These are phyloP conservation scores for Acromyrmex charruanus DNA, from an alignment of 1,140 invertebrate genomes.

Conservation along the genomic window DNA sequence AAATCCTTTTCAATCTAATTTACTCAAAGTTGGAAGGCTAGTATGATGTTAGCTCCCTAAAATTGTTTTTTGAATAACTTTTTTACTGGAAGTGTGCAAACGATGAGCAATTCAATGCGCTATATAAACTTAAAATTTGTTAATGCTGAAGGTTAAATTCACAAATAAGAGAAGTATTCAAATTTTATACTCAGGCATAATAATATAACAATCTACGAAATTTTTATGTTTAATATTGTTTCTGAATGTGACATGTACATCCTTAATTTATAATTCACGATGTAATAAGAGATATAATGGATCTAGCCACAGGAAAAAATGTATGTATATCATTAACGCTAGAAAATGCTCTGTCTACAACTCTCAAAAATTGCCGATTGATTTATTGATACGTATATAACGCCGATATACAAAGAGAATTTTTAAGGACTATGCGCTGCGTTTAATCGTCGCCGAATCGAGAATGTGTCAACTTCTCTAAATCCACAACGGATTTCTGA, in stretches of 20 bases:
- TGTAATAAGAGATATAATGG: neutral
- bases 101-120: no score
- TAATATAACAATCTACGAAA: no score
- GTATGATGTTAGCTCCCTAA: no score
- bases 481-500: conserved; percentile 31
- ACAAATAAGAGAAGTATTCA: no score
- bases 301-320: neutral
- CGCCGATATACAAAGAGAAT: conserved; percentile 17
- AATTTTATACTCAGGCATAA: no score
- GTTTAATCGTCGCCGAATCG: conserved; percentile 44
- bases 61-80: no score
- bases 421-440: conserved; percentile 9
- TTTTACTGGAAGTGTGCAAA: no score
- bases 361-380: conserved; percentile 8
- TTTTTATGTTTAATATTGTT: no score
- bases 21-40: no score
- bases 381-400: conserved; percentile 25
- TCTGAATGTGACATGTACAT: neutral
- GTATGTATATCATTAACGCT: neutral
- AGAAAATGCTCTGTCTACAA: conserved; percentile 7
- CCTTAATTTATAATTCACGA: conserved; percentile 6
- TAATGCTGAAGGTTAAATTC: no score
- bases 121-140: no score
- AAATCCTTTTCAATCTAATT: no score
- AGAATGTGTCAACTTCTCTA: conserved; percentile 42